phyloP scores from a whole-genome alignment of 2,797 vertebrate species.

The Bryconaethiops microstoma region DNA sequence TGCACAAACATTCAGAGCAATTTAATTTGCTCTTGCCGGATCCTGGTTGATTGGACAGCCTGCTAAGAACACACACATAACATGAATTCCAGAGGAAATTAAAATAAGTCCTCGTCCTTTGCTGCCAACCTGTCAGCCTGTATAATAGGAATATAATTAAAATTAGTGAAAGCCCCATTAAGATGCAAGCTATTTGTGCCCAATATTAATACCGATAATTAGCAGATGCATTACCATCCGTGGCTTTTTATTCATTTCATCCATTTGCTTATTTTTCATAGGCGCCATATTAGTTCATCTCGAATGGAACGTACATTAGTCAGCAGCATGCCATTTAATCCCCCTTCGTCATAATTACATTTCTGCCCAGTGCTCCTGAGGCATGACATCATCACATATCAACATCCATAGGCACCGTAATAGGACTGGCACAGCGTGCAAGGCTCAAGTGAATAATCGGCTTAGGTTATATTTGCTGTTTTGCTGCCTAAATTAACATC shows the following conservation, averaged over 20 bases:
- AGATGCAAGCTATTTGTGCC: slow-evolving; percentile 24
- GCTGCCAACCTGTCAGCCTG: neutral
- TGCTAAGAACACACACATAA: neutral
- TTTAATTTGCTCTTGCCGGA: slow-evolving; percentile 6
- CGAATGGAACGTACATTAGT: slow-evolving; percentile 18
- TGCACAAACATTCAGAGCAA: neutral
- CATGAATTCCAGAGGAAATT: neutral
- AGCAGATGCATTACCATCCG: slow-evolving; percentile 1
- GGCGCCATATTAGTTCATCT: slow-evolving; percentile 7
- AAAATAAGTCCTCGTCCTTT: slow-evolving; percentile 7
- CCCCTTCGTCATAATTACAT: slow-evolving; percentile 23
- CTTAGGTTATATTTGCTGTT: slow-evolving; percentile 26
- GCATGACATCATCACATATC: slow-evolving; percentile 40
- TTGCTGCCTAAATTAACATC: neutral
- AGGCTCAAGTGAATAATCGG: slow-evolving; percentile 31
- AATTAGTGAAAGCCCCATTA: slow-evolving; percentile 26
- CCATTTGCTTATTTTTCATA: slow-evolving; percentile 7
- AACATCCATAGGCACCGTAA: slow-evolving; percentile 24
- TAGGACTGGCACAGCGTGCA: slow-evolving; percentile 24
- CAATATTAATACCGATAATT: slow-evolving; percentile 20
- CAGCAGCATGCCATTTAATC: slow-evolving; percentile 18
- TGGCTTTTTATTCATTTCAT: slow-evolving; percentile 6
- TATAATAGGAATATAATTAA: slow-evolving; percentile 13
- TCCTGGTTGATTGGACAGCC: neutral
- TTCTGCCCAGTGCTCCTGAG: slow-evolving; percentile 15